These are phyloP conservation scores for Neoascia interrupta DNA, from an alignment of 2,888 invertebrate genomes.

Conservation along the genomic window DNA sequence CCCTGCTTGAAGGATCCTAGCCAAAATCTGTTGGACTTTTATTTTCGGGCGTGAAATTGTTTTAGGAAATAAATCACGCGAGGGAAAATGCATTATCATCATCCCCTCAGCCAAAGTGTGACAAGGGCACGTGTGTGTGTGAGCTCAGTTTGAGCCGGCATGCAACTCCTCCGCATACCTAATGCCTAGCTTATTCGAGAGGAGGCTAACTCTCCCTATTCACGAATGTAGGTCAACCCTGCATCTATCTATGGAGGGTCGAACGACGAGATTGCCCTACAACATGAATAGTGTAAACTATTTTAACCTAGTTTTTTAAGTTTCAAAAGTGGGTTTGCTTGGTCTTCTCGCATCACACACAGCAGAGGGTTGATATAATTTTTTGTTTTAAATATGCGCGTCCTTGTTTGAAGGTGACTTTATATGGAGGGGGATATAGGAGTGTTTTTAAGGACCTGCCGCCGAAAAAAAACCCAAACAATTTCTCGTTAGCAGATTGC, in stretches of 20 bases:
- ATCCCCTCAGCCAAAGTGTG: neutral
- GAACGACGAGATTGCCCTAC: slow-evolving; percentile 29
- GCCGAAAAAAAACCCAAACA: slow-evolving; percentile 1
- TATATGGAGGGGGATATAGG: neutral
- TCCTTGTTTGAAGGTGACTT: slow-evolving; percentile 35
- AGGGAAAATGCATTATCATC: slow-evolving; percentile 34
- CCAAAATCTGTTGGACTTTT: no score
- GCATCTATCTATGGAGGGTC: neutral
- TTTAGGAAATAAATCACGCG: slow-evolving; percentile 39
- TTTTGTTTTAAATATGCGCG: slow-evolving; percentile 29
- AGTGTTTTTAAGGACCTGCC: neutral
- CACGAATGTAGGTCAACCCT: slow-evolving; percentile 46
- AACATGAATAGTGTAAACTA: slow-evolving; percentile 50
- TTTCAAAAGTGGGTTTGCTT: slow-evolving; percentile 4
- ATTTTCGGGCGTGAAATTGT: no score
- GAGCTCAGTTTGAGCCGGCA: slow-evolving; percentile 12
- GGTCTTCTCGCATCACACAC: slow-evolving; percentile 28
- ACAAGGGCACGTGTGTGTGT: neutral
- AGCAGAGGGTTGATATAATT: slow-evolving; percentile 34
- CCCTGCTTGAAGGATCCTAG: no score
- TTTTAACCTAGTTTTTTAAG: slow-evolving; percentile 50
- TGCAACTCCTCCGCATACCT: slow-evolving; percentile 7
- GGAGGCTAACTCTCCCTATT: neutral
- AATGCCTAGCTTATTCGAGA: slow-evolving; percentile 12
- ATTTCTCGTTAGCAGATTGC: neutral